Base-by-base conservation (phyloP, 2,888 invertebrate species). In the Drosophila algonquin region DNA sequence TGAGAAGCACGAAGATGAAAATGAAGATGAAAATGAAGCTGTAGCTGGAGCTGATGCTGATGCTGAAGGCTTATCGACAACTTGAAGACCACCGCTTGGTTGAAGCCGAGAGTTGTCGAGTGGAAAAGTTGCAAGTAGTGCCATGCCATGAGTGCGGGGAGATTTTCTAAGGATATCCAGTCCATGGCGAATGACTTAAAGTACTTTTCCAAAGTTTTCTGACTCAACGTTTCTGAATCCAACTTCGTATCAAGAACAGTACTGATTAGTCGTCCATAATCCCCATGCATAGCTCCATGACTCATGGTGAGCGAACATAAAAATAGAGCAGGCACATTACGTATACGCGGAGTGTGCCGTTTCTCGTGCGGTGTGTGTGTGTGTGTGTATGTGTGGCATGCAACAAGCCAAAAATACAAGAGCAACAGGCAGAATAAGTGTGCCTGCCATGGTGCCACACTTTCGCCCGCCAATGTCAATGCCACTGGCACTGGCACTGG, bases 391-490 rank as follows among this genome's bases (percentile, higher is more conserved):
- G 51, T 10, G 16, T 35, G 16, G 55, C 48, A 48, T 63, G 73
- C 60, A 51, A 51, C 58, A 60, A 63, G 67, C 81, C 81, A 80
- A 82, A 86, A 88, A 86, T 82, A 79, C 57, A 61, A 45, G 47
- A 47, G 54, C 63, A 68, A 50, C 35, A 68, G 57, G 57, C 59
- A 35, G 18, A 56, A 35, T 69, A 56, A 35, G 67, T 68, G 50
- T 68, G 63, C 60, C 60, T 74, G 86, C 70, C 86, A 86, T 80
- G 76, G 64, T 87, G 87, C 87, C 89, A 85, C 84, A 89, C 70
- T 89, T 81, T 82, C 79, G 71, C 60, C 40, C 77, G 62, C 61
- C 84, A 85, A 85, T 85, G 84, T 89, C 84, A 85, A 84, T 89
- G 84, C 87, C 89, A 77, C 79, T 47, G 45, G 62, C 62, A 21